These are phyloP conservation scores for Neoscelio sp. DNA, from an alignment of 2,888 invertebrate species.

Conservation along the genomic window DNA sequence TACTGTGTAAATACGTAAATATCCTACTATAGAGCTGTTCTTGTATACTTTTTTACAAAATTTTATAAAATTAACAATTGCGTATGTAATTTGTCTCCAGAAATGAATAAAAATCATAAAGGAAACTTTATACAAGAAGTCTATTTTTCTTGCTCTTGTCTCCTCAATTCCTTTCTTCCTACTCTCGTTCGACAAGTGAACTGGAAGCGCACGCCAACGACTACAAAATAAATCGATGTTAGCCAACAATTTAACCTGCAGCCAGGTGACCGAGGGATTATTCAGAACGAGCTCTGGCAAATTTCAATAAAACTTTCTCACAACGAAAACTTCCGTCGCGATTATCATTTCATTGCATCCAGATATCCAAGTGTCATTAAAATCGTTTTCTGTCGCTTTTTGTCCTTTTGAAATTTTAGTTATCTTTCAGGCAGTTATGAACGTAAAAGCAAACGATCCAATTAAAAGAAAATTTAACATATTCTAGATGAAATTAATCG, in stretches of 20 bases:
- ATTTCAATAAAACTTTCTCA: slow-evolving; percentile 51
- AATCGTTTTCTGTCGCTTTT: slow-evolving; percentile 7
- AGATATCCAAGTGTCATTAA: slow-evolving; percentile 43
- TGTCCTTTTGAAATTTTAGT: slow-evolving; percentile 3
- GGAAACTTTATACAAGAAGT: no score
- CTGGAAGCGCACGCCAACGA: slow-evolving; percentile 37
- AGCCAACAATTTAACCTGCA: slow-evolving; percentile 56
- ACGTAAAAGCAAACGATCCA: slow-evolving; percentile 11
- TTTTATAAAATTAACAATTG: no score
- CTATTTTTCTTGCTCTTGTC: slow-evolving; percentile 12
- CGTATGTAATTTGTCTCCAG: no score
- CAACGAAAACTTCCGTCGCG: slow-evolving; percentile 15
- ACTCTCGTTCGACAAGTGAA: slow-evolving; percentile 48
- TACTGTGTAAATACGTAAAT: no score
- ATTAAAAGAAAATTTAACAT: slow-evolving; percentile 11
- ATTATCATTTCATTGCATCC: slow-evolving; percentile 37
- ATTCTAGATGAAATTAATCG: not conserved
- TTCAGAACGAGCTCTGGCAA: slow-evolving; percentile 27
- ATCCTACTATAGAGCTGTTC: no score
- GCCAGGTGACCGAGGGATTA: slow-evolving; percentile 55
- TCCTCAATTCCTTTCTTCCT: slow-evolving; percentile 17
- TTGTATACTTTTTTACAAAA: no score
- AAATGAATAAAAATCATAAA: no score
- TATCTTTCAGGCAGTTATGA: slow-evolving; percentile 15
- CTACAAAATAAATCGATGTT: slow-evolving; percentile 62